Percentiles rank a stretch among this genome's conserved stretches.
phyloP scores from a whole-genome alignment of 2,113 vertebrate genomes.

The Eonycteris spelaea region DNA sequence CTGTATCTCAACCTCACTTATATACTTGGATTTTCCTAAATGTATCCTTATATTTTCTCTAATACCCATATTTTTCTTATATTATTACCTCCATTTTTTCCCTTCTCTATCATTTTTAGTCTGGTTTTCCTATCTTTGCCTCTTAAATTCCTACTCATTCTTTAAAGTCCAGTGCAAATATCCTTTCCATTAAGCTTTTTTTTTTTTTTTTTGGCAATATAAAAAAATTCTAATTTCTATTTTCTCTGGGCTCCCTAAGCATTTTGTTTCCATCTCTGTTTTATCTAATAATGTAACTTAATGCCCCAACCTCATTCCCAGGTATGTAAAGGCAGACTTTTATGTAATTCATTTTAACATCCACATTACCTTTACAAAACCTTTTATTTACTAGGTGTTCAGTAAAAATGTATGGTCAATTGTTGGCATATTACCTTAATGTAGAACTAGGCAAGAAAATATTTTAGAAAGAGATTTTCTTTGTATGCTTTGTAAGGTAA shows the following conservation, averaged over 20 bases:
- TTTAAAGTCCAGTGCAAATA: not conserved
- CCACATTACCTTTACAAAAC: not conserved
- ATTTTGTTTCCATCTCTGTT: not conserved
- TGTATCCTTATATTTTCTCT: not conserved
- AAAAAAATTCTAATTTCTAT: not conserved
- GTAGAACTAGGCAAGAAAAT: not conserved
- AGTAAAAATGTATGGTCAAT: not conserved
- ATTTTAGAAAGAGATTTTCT: constrained; percentile 24
- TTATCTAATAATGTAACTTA: not conserved
- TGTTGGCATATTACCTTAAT: not conserved
- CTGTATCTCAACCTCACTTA: not conserved
- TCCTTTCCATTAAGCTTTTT: not conserved
- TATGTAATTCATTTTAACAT: constrained; percentile 18
- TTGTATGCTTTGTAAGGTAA: constrained; percentile 34
- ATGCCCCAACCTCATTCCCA: not conserved
- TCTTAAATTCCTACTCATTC: not conserved
- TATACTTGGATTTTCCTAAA: constrained; percentile 4
- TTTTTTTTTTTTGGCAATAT: not conserved
- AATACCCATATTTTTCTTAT: not conserved
- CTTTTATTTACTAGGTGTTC: not conserved
- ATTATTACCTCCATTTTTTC: not conserved
- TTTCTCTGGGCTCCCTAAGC: not conserved
- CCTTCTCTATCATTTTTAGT: not conserved
- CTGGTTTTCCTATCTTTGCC: not conserved
- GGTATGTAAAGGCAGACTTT: not conserved